These are phyloP conservation scores for Physocephala rufipes DNA, from an alignment of 2,888 invertebrate species.

Conservation along the genomic window DNA sequence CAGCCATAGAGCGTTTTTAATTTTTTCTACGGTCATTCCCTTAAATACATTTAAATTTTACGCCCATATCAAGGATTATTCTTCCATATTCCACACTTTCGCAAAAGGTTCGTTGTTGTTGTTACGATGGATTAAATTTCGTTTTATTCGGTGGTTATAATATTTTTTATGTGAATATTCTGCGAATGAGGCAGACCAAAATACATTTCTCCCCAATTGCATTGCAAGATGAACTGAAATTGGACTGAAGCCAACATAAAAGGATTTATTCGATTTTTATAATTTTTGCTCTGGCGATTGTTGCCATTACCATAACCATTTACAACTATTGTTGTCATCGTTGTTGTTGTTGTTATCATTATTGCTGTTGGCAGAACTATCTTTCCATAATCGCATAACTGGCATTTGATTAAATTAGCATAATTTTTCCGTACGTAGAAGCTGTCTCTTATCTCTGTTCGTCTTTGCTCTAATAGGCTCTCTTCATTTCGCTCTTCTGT, in stretches of 20 bases:
- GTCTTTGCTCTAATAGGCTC: not conserved
- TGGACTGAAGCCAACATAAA: constrained; percentile 14
- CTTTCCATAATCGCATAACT: not conserved
- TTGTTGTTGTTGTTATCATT: not conserved
- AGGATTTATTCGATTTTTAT: not conserved
- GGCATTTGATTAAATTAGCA: not conserved
- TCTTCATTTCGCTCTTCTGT: not conserved
- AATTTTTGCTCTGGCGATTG: not conserved
- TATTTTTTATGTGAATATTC: not conserved
- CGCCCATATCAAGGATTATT: not conserved
- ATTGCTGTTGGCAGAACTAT: not conserved
- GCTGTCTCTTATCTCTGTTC: not conserved
- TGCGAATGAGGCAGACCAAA: not conserved
- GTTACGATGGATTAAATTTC: not conserved
- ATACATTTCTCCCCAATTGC: constrained; percentile 6
- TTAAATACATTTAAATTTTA: not conserved
- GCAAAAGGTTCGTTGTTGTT: not conserved
- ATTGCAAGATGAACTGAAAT: not conserved
- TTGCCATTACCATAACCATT: not conserved
- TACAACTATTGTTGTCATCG: not conserved
- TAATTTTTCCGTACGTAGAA: not conserved
- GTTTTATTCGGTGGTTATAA: not conserved
- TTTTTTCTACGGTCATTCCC: not conserved
- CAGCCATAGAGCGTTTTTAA: no score
- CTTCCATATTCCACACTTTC: not conserved